Base-by-base conservation (phyloP, 2,888 invertebrate species). In the Drosophila anomelani region DNA sequence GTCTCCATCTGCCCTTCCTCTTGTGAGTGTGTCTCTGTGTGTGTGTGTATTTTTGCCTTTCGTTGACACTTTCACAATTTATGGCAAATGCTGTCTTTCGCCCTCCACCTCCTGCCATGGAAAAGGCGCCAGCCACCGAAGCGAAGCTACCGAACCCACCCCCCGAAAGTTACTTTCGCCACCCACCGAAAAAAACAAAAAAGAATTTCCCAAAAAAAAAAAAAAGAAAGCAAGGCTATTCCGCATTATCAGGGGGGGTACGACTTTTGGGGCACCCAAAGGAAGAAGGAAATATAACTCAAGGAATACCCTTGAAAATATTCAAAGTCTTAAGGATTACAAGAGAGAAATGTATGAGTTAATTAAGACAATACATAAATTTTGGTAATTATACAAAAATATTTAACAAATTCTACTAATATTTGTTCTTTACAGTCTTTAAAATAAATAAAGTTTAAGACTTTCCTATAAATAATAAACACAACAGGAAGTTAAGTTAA, bases 41-140 rank as follows among this genome's bases (percentile, higher is more conserved):
- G 57, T 74, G 56, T 73, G 39, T 72, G 58, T 73, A 60, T 72
- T 85, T 81, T 76, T 85, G 85, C 81, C 85, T 88, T 85, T 83
- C 88, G 88, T 87, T 90, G 90, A 90, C 90, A 90, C 90, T 89
- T 90, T 81, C 77, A 80, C 89, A 88, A 90, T 90, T 90, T 90
- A 90, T 90, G 84, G 88, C 82, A 79, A 85, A 80, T 77, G 80
- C 86, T 83, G 84, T 86, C 85, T 85, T 81, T 79, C 79, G 77
- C 85, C 83, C 81, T 44, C 57, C 46, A 10, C 23, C 57, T 34
- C 64, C 29, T 54, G 59, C 68, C 84, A 74, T 79, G 75, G 76
- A 76, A 77, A 81, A 86, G 87, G 81, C 84, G 86, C 83, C 83
- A 85, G 76, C 75, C 57, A 67, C 20, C 58, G 53, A 51, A 51